Evolutionary conservation across 2,888 invertebrate genomes (phyloP).

Genomic region (Calameuta idolon): DNA sequence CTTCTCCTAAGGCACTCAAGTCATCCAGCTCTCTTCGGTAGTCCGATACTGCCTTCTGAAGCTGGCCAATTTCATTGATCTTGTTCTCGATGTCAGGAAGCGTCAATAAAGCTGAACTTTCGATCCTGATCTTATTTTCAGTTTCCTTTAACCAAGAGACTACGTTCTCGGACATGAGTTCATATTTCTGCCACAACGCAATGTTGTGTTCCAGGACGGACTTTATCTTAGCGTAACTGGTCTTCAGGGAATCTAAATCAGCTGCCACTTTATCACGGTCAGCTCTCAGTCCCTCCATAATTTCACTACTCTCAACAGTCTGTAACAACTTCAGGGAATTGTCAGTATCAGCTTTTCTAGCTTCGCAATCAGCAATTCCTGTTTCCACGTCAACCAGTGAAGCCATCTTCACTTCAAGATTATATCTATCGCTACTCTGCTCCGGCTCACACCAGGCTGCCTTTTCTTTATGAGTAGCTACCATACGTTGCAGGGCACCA

Average conservation of each 20-base stretch:
- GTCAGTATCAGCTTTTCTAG: constrained; percentile 76
- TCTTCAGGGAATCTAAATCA: constrained; percentile 79
- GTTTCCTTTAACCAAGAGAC: constrained; percentile 83
- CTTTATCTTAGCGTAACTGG: constrained; percentile 78
- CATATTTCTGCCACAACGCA: constrained; percentile 84
- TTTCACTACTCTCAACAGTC: constrained; percentile 80
- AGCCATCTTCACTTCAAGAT: constrained; percentile 89
- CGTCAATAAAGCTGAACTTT: constrained; percentile 79
- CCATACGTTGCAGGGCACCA: constrained; percentile 82
- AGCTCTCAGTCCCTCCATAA: constrained; percentile 74
- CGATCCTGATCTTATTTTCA: constrained; percentile 80
- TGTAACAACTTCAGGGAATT: constrained; percentile 79
- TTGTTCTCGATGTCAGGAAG: constrained; percentile 78
- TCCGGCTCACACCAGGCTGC: constrained; percentile 93
- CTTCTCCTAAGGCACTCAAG: constrained; percentile 77
- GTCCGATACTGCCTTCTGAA: constrained; percentile 75
- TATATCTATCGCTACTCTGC: constrained; percentile 89
- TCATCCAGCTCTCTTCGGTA: constrained; percentile 77
- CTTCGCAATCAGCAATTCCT: constrained; percentile 78
- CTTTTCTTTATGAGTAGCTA: constrained; percentile 87
- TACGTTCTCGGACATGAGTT: constrained; percentile 79
- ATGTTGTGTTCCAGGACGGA: constrained; percentile 77
- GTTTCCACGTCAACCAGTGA: constrained; percentile 82
- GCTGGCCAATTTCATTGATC: constrained; percentile 74
- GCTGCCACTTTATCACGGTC: constrained; percentile 78